These are phyloP conservation scores for Glomeris maerens DNA, from an alignment of 1,140 invertebrate species.

Conservation along the genomic window DNA sequence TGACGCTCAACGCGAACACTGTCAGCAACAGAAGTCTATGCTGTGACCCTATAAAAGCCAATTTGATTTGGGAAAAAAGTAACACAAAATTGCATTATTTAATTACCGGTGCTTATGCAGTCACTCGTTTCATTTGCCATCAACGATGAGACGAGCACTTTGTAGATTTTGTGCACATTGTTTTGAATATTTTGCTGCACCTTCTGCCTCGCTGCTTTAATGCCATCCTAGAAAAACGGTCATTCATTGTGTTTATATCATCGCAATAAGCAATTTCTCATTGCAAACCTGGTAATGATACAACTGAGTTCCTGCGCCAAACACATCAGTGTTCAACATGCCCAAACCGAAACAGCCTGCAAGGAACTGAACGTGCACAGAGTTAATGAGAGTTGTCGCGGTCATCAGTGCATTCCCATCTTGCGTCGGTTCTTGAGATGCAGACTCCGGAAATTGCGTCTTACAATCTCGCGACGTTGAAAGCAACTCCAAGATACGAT, in stretches of 20 bases:
- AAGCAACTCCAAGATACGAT: conserved; percentile 35
- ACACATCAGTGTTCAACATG: conserved; percentile 23
- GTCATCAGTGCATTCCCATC: conserved; percentile 13
- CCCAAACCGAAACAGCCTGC: conserved; percentile 44
- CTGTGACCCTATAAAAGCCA: conserved; percentile 23
- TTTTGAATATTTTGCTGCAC: conserved; percentile 30
- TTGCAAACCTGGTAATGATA: conserved; percentile 26
- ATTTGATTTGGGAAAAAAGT: neutral
- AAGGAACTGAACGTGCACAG: conserved; percentile 42
- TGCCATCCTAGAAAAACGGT: conserved; percentile 24
- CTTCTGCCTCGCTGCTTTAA: conserved; percentile 25
- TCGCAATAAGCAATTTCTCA: neutral
- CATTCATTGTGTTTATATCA: neutral
- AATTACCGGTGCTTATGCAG: conserved; percentile 17
- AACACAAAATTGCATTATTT: neutral
- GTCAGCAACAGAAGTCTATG: conserved; percentile 35
- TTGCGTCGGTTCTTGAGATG: conserved; percentile 16
- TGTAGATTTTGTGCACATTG: conserved; percentile 28
- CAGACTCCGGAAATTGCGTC: too few relatives aligned
- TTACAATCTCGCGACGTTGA: conserved; percentile 29
- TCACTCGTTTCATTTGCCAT: conserved; percentile 20
- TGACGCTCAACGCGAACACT: conserved; percentile 42
- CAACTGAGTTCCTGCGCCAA: conserved; percentile 19
- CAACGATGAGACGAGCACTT: conserved; percentile 26
- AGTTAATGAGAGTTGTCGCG: conserved; percentile 26